Percentiles rank a stretch among this genome's conserved stretches.
Conservation (phyloP, 92 coral and sea anemone species). For the Metridium senile region DNA sequence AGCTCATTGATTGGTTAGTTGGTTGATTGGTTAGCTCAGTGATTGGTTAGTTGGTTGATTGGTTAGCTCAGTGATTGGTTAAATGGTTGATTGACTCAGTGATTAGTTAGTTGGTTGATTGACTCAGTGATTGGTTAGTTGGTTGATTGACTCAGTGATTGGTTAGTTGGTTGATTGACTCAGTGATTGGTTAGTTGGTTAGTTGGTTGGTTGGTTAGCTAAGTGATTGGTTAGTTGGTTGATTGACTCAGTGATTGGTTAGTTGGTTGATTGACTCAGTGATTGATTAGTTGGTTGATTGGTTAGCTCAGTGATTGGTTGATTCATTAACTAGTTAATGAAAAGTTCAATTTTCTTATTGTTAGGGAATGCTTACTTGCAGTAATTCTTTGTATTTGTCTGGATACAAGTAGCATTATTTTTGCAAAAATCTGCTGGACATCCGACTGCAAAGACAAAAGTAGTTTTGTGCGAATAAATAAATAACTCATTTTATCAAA, state of each 20-base stretch:
- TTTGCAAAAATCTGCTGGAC: conserved; percentile 50
- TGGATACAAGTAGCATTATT: conserved; percentile 51
- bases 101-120: too few relatives aligned
- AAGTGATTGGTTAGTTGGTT: background rate
- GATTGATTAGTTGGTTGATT: too few relatives aligned
- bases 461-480: background rate
- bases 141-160: too few relatives aligned
- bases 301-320: too few relatives aligned
- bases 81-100: background rate
- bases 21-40: too few relatives aligned
- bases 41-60: too few relatives aligned
- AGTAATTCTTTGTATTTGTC: conserved; percentile 29
- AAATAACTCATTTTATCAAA: background rate
- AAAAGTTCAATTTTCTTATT: too few relatives aligned
- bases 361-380: conserved; percentile 63
- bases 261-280: background rate
- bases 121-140: too few relatives aligned
- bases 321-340: too few relatives aligned
- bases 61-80: too few relatives aligned
- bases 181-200: background rate
- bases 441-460: conserved; percentile 41
- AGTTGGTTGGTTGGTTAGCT: background rate
- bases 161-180: background rate
- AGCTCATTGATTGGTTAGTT: too few relatives aligned
- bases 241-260: too few relatives aligned